Conservation (phyloP, 2,888 invertebrate genomes). For the Hemaris fuciformis region DNA sequence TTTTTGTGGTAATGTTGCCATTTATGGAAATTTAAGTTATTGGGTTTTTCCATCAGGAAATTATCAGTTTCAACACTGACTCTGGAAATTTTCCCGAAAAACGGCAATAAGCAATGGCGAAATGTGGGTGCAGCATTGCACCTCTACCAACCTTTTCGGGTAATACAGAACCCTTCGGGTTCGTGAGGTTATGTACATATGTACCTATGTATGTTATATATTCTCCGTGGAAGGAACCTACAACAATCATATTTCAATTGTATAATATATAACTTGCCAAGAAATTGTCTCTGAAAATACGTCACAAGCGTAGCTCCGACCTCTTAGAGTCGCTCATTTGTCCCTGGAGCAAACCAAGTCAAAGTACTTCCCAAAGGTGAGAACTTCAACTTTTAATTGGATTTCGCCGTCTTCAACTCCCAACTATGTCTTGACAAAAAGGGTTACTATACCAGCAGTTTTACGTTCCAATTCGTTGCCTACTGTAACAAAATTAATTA, state of each 20-base stretch:
- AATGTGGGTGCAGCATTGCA: no score
- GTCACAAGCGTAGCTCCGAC: not conserved
- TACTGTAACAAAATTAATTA: not conserved
- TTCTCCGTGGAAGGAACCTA: no score
- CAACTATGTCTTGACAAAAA: not conserved
- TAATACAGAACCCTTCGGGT: no score
- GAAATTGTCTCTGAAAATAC: not conserved
- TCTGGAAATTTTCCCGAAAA: no score
- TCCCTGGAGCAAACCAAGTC: not conserved
- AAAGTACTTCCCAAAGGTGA: slow-evolving; percentile 4
- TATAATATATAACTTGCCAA: not conserved
- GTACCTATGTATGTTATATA: no score
- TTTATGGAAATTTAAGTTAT: no score
- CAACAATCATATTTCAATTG: not conserved
- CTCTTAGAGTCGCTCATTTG: slow-evolving; percentile 1
- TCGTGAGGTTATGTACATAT: no score
- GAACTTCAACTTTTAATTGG: slow-evolving; percentile 5
- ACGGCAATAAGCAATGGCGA: no score
- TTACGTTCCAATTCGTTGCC: not conserved
- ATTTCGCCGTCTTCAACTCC: slow-evolving; percentile 6
- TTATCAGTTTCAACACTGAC: no score
- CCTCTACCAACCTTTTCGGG: no score
- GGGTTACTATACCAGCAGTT: not conserved
- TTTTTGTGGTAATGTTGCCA: no score
- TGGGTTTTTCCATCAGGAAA: no score